phyloP scores from a whole-genome alignment of 2,888 invertebrate species.

The Agrochola lychnidis region DNA sequence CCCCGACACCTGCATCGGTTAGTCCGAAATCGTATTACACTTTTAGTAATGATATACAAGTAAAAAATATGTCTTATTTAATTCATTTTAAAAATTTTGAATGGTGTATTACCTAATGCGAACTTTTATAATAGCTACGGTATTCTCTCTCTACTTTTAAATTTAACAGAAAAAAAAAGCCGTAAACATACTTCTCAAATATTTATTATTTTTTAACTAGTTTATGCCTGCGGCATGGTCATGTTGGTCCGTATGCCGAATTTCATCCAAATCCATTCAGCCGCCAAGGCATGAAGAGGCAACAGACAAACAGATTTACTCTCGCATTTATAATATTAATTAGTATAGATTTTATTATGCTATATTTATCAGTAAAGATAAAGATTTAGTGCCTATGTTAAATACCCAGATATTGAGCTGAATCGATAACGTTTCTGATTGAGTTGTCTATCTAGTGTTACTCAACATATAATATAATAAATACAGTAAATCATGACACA shows the following conservation, averaged over 20 bases:
- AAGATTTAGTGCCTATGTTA: slow-evolving; percentile 68
- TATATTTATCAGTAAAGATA: slow-evolving; percentile 81
- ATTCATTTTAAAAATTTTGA: slow-evolving; percentile 83
- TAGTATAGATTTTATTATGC: slow-evolving; percentile 66
- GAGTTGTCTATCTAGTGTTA: slow-evolving; percentile 72
- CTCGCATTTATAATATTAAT: slow-evolving; percentile 10
- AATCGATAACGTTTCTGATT: slow-evolving; percentile 69
- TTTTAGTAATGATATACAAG: slow-evolving; percentile 77
- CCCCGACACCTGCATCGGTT: slow-evolving; percentile 74
- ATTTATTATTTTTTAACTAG: slow-evolving; percentile 56
- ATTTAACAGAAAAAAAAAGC: slow-evolving; percentile 74
- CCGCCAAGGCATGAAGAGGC: neutral
- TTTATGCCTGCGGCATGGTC: neutral
- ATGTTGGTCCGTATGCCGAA: neutral
- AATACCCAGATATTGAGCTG: slow-evolving; percentile 81
- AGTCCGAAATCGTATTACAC: slow-evolving; percentile 80
- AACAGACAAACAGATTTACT: neutral
- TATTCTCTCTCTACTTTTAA: slow-evolving; percentile 78
- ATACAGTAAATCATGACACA: slow-evolving; percentile 72
- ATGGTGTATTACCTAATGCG: slow-evolving; percentile 78
- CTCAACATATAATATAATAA: slow-evolving; percentile 72
- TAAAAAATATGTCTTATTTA: slow-evolving; percentile 84
- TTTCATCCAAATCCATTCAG: neutral
- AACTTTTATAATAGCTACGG: slow-evolving; percentile 76
- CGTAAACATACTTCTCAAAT: slow-evolving; percentile 65